Evolutionary conservation across 2,888 invertebrate genomes (phyloP), one percentile per base, ranked within the genome.

Genomic region (Polylopha cassiicola): DNA sequence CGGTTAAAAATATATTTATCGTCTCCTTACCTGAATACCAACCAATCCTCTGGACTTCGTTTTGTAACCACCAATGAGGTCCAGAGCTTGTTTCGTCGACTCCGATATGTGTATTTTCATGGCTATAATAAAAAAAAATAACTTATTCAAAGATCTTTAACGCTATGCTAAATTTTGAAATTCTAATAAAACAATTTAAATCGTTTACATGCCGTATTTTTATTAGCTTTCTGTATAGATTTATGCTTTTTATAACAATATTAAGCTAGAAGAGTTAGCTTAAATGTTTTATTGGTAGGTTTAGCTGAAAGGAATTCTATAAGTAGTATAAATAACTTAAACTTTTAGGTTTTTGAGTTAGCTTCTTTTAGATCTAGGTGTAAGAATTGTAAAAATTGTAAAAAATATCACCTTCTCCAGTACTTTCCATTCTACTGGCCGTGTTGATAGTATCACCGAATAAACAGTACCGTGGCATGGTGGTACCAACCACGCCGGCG

Each of bases 401-500:
- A 13, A 8, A 3, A 18, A 50, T 37, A 42, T 37, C 43, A 81
- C 85, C 73, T 73, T 87, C 85, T 0, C 89, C 88, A 0, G 86
- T 86, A 26, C 86, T 88, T 61, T 90, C 90, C 89, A 90, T 90
- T 29, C 90, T 70, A 29, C 89, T 88, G 1, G 90, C 90, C 0
- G 89, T 89, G 54, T 90, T 90, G 38, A 90, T 89, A 2, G 89
- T 88, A 55, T 89, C 89, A 0, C 89, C 87, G 42, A 88, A 88
- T 20, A 89, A 79, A 49, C 89, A 89, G 63, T 89, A 90, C 27
- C 90, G 74, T 0, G 89, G 89, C 88, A 89, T 90, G 16, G 81
- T 86, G 34, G 86, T 80, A 2, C 90, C 89, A 0, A 89, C 89
- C 1, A 89, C 89, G 0, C 90, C 90, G 0, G 89, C 90, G 5